Conservation (phyloP, 2,888 invertebrate genomes). For the Exephanes ischioxanthus region DNA sequence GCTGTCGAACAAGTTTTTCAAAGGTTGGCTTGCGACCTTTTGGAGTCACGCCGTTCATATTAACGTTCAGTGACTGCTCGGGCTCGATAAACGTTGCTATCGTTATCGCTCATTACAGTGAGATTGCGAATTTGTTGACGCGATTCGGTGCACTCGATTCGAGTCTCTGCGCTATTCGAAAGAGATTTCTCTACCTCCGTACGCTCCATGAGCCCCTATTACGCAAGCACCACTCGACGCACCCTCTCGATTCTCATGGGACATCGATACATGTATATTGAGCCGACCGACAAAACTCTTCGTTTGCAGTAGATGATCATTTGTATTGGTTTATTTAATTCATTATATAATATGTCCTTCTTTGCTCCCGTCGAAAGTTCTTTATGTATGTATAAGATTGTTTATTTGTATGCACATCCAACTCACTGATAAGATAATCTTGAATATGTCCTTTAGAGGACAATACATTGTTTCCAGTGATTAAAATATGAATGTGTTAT, state of each 20-base stretch:
- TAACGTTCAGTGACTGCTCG: neutral
- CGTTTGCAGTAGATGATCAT: neutral
- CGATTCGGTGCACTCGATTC: neutral
- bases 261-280: constrained; percentile 63
- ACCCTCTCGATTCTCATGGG: constrained; percentile 81
- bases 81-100: neutral
- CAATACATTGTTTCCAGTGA: neutral
- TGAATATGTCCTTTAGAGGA: neutral
- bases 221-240: constrained; percentile 79
- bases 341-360: neutral
- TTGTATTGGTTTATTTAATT: neutral
- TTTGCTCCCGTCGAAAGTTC: neutral
- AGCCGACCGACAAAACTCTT: constrained; percentile 7
- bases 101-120: neutral
- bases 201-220: constrained; percentile 74
- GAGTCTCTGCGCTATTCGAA: constrained; percentile 10
- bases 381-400: neutral
- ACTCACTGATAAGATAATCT: neutral
- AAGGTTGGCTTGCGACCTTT: too few relatives aligned
- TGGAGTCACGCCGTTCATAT: neutral
- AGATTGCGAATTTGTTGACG: neutral
- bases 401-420: neutral
- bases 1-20: neutral
- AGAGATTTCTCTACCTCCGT: constrained; percentile 65
- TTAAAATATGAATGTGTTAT: neutral